Evolutionary conservation across 2,888 invertebrate species (phyloP), one percentile per base, ranked within the genome.

Genomic region (Adelognathus sp.): DNA sequence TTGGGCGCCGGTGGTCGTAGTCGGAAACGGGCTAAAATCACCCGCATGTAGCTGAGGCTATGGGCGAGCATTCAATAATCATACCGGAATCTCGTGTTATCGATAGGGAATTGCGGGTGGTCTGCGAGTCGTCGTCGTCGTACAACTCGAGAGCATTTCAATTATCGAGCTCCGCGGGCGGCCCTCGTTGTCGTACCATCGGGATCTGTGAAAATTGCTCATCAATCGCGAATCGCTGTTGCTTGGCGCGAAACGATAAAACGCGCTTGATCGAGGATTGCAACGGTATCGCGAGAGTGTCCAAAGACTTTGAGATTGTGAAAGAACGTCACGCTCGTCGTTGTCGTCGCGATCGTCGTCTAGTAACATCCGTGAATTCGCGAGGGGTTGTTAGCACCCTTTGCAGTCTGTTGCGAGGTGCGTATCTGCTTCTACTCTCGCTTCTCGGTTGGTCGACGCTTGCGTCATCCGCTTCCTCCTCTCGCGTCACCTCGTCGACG

Each of bases 51-150:
- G 83, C 87, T 76, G 75, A 86, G 89, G 90, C 89, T 90, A 90
- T 90, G 90, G 90, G 90, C 90, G 88, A 88, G 88, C 86, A 88
- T 87, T 84, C 86, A 85, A 87, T 88, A 85, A 85, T 80, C 78
- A 83, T 79, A 80, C 80, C 83, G 84, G 85, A 85, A 85, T 84
- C 83, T 83, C 83, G 83, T 83, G 83, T 82, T 82, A 85, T 82
- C 61, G 76, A 72, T 58, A 64, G 75, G 76, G 63, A 77, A 54
- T 64, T 21, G 74, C 56, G 74, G 67, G 73, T 69, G 61, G 64
- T 61, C 73, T 63, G 76, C 41, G 79, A 80, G 16, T 69, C 56
- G 41, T 44, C 50, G 73, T 31, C 36, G 52, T 33, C 14, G 27
- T 27, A 69, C 80, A 41, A 39, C 16, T 44, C 41, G 67, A n/a